Evolutionary conservation across 2,113 vertebrate genomes (phyloP).

Genomic region (Lepus americanus): DNA sequence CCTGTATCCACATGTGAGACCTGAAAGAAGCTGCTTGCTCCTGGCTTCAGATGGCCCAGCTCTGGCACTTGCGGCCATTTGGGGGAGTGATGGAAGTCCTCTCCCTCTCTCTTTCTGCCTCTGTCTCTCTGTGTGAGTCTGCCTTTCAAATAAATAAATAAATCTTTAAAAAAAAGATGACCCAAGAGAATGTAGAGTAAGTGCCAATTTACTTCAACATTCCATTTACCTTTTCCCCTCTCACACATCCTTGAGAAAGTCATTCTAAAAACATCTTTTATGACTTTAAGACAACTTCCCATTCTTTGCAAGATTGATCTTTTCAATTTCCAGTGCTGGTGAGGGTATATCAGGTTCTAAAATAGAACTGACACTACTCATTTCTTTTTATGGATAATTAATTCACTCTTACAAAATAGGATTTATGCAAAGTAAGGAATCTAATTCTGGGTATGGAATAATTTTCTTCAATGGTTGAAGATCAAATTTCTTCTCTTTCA

Average conservation of each 20-base stretch:
- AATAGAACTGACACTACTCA: constrained; percentile 82
- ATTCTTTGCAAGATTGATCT: constrained; percentile 86
- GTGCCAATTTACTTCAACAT: constrained; percentile 7
- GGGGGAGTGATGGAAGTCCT: too few relatives aligned
- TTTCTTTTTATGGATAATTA: constrained; percentile 86
- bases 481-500: constrained; percentile 79
- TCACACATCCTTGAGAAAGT: constrained; percentile 24
- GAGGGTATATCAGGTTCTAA: constrained; percentile 81
- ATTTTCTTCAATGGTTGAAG: constrained; percentile 67
- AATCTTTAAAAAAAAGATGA: not conserved
- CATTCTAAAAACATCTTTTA: constrained; percentile 81
- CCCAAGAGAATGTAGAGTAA: not conserved
- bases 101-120: too few relatives aligned
- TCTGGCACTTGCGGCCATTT: too few relatives aligned
- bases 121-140: too few relatives aligned
- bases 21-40: too few relatives aligned
- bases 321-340: constrained; percentile 84
- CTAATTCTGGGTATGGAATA: constrained; percentile 75
- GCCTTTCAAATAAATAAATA: too few relatives aligned
- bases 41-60: too few relatives aligned
- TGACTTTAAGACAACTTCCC: constrained; percentile 75
- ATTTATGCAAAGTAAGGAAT: constrained; percentile 82
- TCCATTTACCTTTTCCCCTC: not conserved
- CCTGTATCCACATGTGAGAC: too few relatives aligned
- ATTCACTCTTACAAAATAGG: constrained; percentile 81